Percentiles rank a stretch among this genome's conserved stretches.
Conservation (phyloP, 2,113 vertebrate species). For the Circaetus gallicus region DNA sequence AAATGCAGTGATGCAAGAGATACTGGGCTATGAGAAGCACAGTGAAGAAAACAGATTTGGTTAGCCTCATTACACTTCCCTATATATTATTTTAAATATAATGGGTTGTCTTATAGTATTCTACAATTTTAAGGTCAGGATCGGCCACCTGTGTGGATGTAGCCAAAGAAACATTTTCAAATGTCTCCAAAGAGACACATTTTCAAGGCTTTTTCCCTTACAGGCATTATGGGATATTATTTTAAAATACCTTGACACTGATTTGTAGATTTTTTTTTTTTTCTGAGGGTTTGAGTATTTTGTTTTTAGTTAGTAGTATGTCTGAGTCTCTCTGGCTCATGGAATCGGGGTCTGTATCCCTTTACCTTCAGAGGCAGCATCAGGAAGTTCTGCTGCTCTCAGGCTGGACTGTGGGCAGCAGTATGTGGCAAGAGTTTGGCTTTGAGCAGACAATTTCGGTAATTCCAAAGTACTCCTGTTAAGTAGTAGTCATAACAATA, state of each 20-base stretch:
- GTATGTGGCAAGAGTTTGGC: background rate
- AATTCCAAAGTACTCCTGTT: background rate
- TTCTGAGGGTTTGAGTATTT: background rate
- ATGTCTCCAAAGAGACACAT: background rate
- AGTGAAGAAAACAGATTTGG: background rate
- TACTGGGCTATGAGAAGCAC: background rate
- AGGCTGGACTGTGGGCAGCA: background rate
- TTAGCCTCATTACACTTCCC: background rate
- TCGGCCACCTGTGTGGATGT: background rate
- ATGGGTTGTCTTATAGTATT: background rate
- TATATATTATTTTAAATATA: background rate
- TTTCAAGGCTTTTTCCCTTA: background rate
- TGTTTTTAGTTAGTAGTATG: background rate
- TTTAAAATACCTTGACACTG: background rate
- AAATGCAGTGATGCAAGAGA: background rate
- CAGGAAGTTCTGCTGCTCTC: background rate
- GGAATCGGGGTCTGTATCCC: background rate
- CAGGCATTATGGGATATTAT: background rate
- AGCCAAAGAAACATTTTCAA: background rate
- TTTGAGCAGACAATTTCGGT: background rate
- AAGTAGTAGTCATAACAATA: background rate
- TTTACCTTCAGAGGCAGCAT: background rate
- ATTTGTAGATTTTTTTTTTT: background rate
- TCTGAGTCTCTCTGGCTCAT: background rate
- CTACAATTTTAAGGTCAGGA: background rate